Conservation (phyloP, 2,888 invertebrate species). For the Sarcophaga variegata region DNA sequence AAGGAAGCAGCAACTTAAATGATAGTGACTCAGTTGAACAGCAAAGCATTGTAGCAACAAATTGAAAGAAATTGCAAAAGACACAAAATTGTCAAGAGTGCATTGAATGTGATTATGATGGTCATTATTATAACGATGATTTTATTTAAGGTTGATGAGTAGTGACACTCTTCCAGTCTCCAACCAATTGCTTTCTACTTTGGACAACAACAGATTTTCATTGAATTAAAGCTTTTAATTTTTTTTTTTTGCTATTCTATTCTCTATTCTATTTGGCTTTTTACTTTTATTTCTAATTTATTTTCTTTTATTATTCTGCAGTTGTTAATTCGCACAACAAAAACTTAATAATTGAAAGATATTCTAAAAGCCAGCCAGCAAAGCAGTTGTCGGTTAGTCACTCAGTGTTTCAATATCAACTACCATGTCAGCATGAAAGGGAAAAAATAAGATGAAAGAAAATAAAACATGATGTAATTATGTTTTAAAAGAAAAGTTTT, state of each 20-base stretch:
- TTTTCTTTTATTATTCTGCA: neutral
- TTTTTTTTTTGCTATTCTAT: slow-evolving; percentile 3
- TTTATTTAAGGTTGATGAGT: slow-evolving; percentile 58
- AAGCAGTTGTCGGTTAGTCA: too few relatives aligned
- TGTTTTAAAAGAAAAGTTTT: slow-evolving; percentile 33
- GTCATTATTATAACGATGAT: slow-evolving; percentile 61
- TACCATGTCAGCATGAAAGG: too few relatives aligned
- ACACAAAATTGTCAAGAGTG: slow-evolving; percentile 61
- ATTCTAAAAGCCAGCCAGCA: slow-evolving; percentile 1
- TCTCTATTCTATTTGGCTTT: slow-evolving; percentile 7
- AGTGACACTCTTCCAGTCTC: slow-evolving; percentile 38
- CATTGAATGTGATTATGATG: slow-evolving; percentile 61
- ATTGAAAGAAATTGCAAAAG: slow-evolving; percentile 63
- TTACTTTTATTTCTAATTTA: neutral
- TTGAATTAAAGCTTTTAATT: slow-evolving; percentile 40
- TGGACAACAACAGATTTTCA: slow-evolving; percentile 47
- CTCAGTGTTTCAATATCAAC: slow-evolving; percentile 8
- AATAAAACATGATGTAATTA: slow-evolving; percentile 13
- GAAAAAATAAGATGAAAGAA: neutral
- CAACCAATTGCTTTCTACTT: slow-evolving; percentile 24
- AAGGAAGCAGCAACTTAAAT: slow-evolving; percentile 33
- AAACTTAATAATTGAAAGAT: slow-evolving; percentile 42
- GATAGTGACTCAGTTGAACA: slow-evolving; percentile 47
- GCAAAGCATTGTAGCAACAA: slow-evolving; percentile 42
- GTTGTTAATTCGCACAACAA: neutral